Base-by-base conservation (phyloP, 2,113 vertebrate species). In the Leucoraja erinaceus region DNA sequence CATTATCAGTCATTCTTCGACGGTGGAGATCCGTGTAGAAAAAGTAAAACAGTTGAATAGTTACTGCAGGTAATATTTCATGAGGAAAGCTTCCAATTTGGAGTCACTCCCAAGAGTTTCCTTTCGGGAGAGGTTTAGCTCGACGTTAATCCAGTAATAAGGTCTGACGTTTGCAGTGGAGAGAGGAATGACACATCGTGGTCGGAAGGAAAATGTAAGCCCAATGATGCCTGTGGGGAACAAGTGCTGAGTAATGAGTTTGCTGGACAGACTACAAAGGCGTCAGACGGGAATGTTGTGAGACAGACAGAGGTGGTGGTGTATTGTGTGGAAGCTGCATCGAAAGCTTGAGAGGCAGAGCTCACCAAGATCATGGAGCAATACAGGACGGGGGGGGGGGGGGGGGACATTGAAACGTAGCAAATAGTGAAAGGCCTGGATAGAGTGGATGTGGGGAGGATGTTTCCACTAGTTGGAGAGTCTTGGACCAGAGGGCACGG, bases 221-320 rank as follows among this genome's bases (percentile, higher is more conserved):
- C 31, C 31, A 12, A 3, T 72, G 25, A 25, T 6, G 33, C 33
- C 63, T 90, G 61, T 38, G 9, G 38, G 88, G 56, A 61, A 70
- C 88, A 72, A 72, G 38, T 91, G 88, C 88, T 91, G 63, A 91
- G 31, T 68, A 72, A 70, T 38, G 31, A 63, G 16, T 70, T 47
- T 9, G 31, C 33, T 25, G 90, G 25, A 91, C 31, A 5, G 33
- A 47, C 18, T 91, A 28, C 47, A 18, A 91, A 70, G 28, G 38
- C 33, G 54, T 47, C 38, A 28, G 22, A 33, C 68, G 31, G 59
- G 12, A 88, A 88, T 88, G 61, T 59, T 59, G 31, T 74, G 66
- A 54, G 47, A 83, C 38, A 70, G 88, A 38, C 10, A 88, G 8
- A 25, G 18, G 33, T 9, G 38, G 47, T 1, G 38, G 56, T 18